Base-by-base conservation (phyloP, 1,140 invertebrate genomes). In the Tenebrio molitor region DNA sequence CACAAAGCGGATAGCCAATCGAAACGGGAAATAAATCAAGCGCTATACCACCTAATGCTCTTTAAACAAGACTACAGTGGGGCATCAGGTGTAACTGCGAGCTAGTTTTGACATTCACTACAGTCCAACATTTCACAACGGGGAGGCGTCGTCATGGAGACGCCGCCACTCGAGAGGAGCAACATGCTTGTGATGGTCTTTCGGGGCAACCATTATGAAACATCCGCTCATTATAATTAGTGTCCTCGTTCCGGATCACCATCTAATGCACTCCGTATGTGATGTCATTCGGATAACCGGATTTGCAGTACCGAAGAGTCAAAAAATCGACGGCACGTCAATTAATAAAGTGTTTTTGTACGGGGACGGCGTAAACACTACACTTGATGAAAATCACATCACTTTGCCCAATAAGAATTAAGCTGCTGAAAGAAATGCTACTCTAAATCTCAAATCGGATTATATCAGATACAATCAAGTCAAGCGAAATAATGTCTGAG, bases 91-190 rank as follows among this genome's bases (percentile, higher is more conserved):
- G 50, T 58, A 58, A 58, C 23, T 19, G 23, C 23, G 23, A 58
- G 50, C 50, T 58, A 58, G 50, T 58, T 58, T 58, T 58, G 50
- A 58, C 50, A 58, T 58, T 23, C 50, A 58, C 50, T 58, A 58
- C 50, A 58, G 50, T 14, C 50, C 23, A 29, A 34, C 23, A 29
- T 58, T 58, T 58, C 50, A 58, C 50, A 58, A 58, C 19, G 29
- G 50, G 50, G 50, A 6, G 50, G 50, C 50, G 50, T 58, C 50
- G 50, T 14, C 50, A 58, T 58, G 50, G 50, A 58, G 50, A 58
- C 50, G 50, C 50, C 50, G 29, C 50, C 50, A 58, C 50, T 58
- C 50, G 50, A 58, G 50, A 58, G 50, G 23, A 58, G 19, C 50
- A 58, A 58, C 50, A 58, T 58, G 50, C 50, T 58, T 29, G 8